Conservation (phyloP, 2,888 invertebrate species). For the Boloria selene region DNA sequence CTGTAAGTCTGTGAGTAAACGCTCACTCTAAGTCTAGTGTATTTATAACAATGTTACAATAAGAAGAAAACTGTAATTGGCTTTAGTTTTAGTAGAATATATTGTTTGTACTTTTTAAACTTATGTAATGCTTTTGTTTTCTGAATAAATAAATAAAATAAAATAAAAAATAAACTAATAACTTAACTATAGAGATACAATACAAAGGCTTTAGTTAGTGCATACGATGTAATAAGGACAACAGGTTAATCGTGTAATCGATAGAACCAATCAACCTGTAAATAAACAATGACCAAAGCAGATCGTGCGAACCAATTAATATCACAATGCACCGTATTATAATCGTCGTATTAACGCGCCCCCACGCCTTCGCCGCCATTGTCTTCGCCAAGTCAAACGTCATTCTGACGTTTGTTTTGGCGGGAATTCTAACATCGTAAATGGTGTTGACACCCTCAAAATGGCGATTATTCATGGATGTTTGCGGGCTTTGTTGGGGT, state of each 20-base stretch:
- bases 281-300: conserved; percentile 46
- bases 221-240: conserved; percentile 19
- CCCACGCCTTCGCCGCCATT: conserved; percentile 57
- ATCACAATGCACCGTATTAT: conserved; percentile 63
- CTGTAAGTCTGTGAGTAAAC: too few species aligned
- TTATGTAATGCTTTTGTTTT: too few species aligned
- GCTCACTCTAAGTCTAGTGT: too few species aligned
- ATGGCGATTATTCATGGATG: conserved; percentile 80
- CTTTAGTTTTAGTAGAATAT: too few species aligned
- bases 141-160: too few species aligned
- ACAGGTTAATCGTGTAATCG: conserved; percentile 40
- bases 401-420: conserved; percentile 73
- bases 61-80: too few species aligned
- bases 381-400: conserved; percentile 54
- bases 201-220: not conserved
- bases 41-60: too few species aligned
- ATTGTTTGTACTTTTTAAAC: too few species aligned
- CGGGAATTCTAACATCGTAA: conserved; percentile 61
- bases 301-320: conserved; percentile 62
- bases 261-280: conserved; percentile 41
- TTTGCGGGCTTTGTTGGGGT: conserved; percentile 72
- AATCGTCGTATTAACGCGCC: conserved; percentile 61
- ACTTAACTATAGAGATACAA: too few species aligned
- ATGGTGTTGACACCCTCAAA: conserved; percentile 78
- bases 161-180: too few species aligned